Base-by-base conservation (phyloP, 2,113 vertebrate genomes). In the Periophthalmus modestus region DNA sequence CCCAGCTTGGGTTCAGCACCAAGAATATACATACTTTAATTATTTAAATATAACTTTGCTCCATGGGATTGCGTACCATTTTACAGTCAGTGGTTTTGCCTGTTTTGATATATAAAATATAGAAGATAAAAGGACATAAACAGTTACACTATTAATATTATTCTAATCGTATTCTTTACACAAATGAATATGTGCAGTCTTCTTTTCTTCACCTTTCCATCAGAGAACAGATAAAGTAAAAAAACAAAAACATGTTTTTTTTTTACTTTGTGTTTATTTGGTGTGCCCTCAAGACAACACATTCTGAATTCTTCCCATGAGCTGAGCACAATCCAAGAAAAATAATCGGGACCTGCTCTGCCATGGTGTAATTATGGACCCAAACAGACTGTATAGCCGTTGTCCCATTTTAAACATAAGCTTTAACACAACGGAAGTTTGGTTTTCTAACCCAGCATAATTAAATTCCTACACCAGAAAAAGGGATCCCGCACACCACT, bases 301-400 rank as follows among this genome's bases (percentile, higher is more conserved):
- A 18, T 73, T 82, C 52, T 39, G 67, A 89, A 73, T 85, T 75
- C 86, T 89, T 90, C 89, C 88, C 84, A 89, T 74, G 80, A 89
- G 78, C 76, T 78, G 74, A 82, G 78, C 11, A 4, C 70, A 66
- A 48, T 84, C 88, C 88, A 91, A 91, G 86, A 83, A 85, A 89
- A 90, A 89, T 82, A 85, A 86, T 59, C 68, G 58, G 2, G 16
- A 70, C 85, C 82, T 81, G 65, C 82, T 74, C 83, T 86, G 84
- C 87, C 78, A 73, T 81, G 83, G 82, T 89, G 84, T 88, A 89
- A 91, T 92, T 88, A 88, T 84, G 84, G 85, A 81, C 80, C 85
- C 79, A 89, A 91, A 89, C 83, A 88, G 77, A 75, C 74, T 75
- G 77, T 74, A 73, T 80, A 82, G 78, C 77, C 82, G 82, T 0